Percentiles rank a stretch among this genome's conserved stretches.
phyloP scores from a whole-genome alignment of 1,140 invertebrate species.

The Drosophila ohnishii region DNA sequence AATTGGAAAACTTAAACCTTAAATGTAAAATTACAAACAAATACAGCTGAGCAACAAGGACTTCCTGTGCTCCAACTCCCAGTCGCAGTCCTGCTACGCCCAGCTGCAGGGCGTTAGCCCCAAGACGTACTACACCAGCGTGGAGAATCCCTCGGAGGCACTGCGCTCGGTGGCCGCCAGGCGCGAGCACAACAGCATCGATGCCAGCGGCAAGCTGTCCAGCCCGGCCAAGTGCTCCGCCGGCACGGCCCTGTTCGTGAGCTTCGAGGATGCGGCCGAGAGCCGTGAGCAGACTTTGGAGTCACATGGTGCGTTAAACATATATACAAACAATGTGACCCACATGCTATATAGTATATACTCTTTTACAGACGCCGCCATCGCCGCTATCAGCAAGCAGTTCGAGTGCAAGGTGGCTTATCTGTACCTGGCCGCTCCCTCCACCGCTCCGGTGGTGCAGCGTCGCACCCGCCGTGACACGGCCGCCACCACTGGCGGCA shows the following conservation, averaged over 20 bases:
- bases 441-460: slow-evolving; percentile 51
- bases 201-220: slow-evolving; percentile 60
- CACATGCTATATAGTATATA: background rate
- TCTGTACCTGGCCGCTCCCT: slow-evolving; percentile 68
- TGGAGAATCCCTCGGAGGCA: slow-evolving; percentile 73
- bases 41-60: slow-evolving; percentile 67
- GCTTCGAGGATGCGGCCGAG: slow-evolving; percentile 82
- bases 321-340: slow-evolving; percentile 7
- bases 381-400: slow-evolving; percentile 64
- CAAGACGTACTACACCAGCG: slow-evolving; percentile 76
- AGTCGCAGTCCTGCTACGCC: slow-evolving; percentile 70
- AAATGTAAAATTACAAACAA: background rate
- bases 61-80: slow-evolving; percentile 65
- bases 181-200: slow-evolving; percentile 62
- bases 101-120: slow-evolving; percentile 63
- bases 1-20: background rate
- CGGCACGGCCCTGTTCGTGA: slow-evolving; percentile 74
- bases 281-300: slow-evolving; percentile 79
- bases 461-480: slow-evolving; percentile 64
- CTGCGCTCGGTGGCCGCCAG: slow-evolving; percentile 55
- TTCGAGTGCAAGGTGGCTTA: slow-evolving; percentile 74
- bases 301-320: slow-evolving; percentile 83
- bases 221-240: slow-evolving; percentile 61
- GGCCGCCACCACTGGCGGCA: slow-evolving; percentile 45
- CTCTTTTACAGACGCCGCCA: slow-evolving; percentile 66